Conservation (phyloP, 2,113 vertebrate species). For the Camelus dromedarius region DNA sequence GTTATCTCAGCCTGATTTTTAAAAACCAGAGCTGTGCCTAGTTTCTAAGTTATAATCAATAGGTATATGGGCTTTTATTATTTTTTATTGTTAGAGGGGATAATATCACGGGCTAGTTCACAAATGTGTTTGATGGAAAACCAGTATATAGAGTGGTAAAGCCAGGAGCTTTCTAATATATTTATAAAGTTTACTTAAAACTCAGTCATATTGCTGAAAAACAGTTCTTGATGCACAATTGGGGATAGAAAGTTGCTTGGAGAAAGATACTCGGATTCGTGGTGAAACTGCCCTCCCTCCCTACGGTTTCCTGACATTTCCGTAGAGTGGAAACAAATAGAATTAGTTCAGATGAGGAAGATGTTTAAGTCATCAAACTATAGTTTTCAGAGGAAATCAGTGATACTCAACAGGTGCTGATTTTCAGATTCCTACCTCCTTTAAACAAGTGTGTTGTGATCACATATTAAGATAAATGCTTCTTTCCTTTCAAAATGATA, state of each 20-base stretch:
- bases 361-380: background rate
- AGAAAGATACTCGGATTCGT: background rate
- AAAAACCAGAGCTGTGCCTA: background rate
- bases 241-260: background rate
- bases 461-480: background rate
- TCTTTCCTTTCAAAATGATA: conserved; percentile 1
- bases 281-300: background rate
- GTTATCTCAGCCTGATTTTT: conserved; percentile 22
- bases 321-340: background rate
- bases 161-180: background rate
- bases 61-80: background rate
- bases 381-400: background rate
- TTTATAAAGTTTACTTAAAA: conserved; percentile 11
- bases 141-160: background rate
- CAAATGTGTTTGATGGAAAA: background rate
- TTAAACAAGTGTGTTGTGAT: background rate
- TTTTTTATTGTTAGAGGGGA: background rate
- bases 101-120: background rate
- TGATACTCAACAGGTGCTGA: background rate
- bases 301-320: background rate
- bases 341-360: conserved; percentile 5
- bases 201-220: background rate
- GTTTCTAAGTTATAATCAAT: conserved; percentile 31
- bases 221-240: background rate
- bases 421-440: background rate